phyloP scores from a whole-genome alignment of 2,888 invertebrate species.

The Habroteleia sp. region DNA sequence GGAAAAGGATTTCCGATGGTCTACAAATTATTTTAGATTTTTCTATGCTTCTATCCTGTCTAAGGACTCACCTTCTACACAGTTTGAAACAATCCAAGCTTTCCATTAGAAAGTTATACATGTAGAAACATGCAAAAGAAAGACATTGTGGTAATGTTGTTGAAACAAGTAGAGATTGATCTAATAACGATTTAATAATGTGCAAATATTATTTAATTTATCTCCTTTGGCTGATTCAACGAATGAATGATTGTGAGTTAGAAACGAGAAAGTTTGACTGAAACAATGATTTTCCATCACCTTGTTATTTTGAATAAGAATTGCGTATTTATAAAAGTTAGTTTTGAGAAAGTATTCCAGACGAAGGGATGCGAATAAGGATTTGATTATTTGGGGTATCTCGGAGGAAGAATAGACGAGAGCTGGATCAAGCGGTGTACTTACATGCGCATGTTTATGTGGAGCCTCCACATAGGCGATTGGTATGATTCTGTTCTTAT shows the following conservation, averaged over 20 bases:
- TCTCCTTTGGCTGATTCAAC: neutral
- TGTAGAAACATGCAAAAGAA: constrained; percentile 68
- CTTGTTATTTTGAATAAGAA: constrained; percentile 15
- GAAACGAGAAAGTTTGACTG: constrained; percentile 9
- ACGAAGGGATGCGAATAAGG: constrained; percentile 21
- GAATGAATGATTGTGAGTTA: neutral
- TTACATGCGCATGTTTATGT: constrained; percentile 87
- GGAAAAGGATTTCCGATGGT: constrained; percentile 33
- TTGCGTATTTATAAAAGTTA: constrained; percentile 26
- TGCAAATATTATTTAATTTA: neutral
- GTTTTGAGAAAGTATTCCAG: constrained; percentile 18
- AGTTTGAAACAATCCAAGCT: constrained; percentile 46
- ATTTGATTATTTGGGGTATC: constrained; percentile 28
- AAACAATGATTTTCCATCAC: constrained; percentile 27
- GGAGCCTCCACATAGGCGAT: constrained; percentile 93
- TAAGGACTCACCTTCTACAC: constrained; percentile 70
- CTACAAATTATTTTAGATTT: constrained; percentile 17
- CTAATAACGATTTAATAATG: constrained; percentile 6
- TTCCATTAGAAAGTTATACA: constrained; percentile 66
- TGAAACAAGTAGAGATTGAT: constrained; percentile 7
- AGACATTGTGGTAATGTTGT: constrained; percentile 56
- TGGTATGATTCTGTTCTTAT: constrained; percentile 92
- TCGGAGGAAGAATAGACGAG: constrained; percentile 39
- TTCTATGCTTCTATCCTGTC: too few species aligned
- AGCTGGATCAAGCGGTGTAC: constrained; percentile 60